Evolutionary conservation across 1,140 invertebrate genomes (phyloP), one percentile per base, ranked within the genome.

Genomic region (Zaprionus gabonicus): DNA sequence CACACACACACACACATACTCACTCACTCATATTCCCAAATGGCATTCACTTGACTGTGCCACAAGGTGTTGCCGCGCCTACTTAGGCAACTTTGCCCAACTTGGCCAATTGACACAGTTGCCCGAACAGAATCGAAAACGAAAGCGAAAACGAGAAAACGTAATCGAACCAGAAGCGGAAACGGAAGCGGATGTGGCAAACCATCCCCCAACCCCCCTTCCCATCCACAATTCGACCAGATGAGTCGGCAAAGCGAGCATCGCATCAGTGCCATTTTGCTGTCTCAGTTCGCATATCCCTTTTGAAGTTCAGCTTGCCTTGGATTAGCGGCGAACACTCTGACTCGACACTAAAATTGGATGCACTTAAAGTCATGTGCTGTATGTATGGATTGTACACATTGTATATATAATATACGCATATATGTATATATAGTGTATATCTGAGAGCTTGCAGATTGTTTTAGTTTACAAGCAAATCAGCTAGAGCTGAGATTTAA

Each of bases 81-180:
- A 28, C 56, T 58, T 57, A 41, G 44, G n/a, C 25, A 72, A 62
- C 57, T 74, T 74, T 56, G 23, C 25, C 17, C 10, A 28, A 15
- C 41, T 59, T 38, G 63, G 55, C 63, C 63, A 58, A 67, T 46
- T 71, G 23, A 46, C 60, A 56, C 44, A 53, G 41, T 15, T 41
- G 34, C 41, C 41, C 7, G 6, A 2, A 1, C 6, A n/a, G 7
- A 46, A 46, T 46, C 41, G 15, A 41, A 41, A 41, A 41, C 6
- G 41, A 9, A 9, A 46, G 9, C 41, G 41, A 46, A 46, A 46
- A 46, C n/a, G 41, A 17, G 41, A 46, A 46, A 46, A 46, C n/a
- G 41, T 46, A 46, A 46, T 46, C 41, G 41, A 46, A 46, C 41
- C 41, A 46, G 41, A 17, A 46, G 3, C 41, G 41, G 41, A 34